These are phyloP conservation scores for Numenius arquata DNA, from an alignment of 2,113 vertebrate genomes.

Conservation along the genomic window DNA sequence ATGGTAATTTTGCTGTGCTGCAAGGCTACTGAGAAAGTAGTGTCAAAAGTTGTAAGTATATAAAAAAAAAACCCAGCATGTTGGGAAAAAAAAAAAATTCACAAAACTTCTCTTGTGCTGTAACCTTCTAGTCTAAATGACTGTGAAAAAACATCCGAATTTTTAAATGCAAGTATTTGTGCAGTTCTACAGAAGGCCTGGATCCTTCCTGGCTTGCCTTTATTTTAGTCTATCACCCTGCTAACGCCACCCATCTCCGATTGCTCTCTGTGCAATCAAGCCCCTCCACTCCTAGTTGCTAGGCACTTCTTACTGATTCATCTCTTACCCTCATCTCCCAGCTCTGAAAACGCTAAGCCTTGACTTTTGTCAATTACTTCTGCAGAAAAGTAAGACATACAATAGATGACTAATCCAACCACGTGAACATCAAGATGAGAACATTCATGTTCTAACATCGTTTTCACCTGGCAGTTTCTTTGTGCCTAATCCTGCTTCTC, in stretches of 20 bases:
- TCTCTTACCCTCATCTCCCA: not conserved
- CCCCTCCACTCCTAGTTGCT: not conserved
- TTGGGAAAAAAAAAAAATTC: not conserved
- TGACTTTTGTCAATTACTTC: not conserved
- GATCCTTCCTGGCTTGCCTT: not conserved
- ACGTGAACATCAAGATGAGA: not conserved
- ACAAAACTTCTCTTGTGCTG: not conserved
- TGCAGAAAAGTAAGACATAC: not conserved
- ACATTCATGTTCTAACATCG: not conserved
- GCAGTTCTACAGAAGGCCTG: not conserved
- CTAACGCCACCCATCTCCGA: fast-evolving
- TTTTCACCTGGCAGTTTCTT: not conserved
- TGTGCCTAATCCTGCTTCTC: not conserved
- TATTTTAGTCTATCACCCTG: not conserved
- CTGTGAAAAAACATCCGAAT: not conserved
- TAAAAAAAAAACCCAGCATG: not conserved
- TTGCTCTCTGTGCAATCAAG: not conserved
- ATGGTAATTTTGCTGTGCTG: not conserved
- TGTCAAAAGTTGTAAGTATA: not conserved
- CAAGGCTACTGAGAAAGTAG: not conserved
- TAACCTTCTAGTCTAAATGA: not conserved
- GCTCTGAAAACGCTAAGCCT: not conserved
- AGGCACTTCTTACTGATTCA: not conserved
- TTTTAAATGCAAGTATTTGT: not conserved
- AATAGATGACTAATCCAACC: not conserved